phyloP scores from a whole-genome alignment of 2,797 vertebrate genomes.

The Cossypha heuglini region DNA sequence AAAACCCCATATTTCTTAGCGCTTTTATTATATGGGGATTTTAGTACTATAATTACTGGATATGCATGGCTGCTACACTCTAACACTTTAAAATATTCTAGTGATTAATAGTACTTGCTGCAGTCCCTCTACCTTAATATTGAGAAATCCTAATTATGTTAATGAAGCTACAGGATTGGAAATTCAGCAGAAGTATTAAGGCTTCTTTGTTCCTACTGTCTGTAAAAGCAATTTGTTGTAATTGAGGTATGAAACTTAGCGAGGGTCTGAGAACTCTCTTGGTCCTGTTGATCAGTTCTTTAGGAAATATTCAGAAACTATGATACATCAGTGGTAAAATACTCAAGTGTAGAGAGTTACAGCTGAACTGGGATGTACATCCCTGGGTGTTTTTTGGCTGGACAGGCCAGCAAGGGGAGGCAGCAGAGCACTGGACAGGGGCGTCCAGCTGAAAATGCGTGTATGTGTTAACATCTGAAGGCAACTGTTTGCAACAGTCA shows the following conservation, averaged over 20 bases:
- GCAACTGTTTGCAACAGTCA: background rate
- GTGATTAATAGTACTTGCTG: conserved; percentile 19
- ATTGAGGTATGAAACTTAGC: background rate
- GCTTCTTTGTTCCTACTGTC: background rate
- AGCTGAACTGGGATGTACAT: background rate
- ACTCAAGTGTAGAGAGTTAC: background rate
- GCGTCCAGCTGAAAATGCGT: background rate
- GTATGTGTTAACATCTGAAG: background rate
- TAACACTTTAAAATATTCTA: background rate
- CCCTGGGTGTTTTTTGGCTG: background rate
- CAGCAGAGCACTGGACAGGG: background rate
- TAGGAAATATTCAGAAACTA: background rate
- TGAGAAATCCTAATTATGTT: conserved; percentile 16
- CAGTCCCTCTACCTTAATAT: conserved; percentile 9
- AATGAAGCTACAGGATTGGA: conserved; percentile 17
- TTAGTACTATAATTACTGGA: background rate
- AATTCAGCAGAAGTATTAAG: conserved; percentile 8
- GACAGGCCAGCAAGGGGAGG: background rate
- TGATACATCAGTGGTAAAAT: background rate
- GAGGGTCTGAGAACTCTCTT: background rate
- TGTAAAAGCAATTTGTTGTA: conserved; percentile 9
- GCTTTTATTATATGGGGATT: background rate
- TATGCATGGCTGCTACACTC: background rate
- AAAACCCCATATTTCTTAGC: fast-evolving
- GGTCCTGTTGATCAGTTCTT: background rate